phyloP scores from a whole-genome alignment of 2,797 vertebrate genomes.

The Gambusia yucatana region DNA sequence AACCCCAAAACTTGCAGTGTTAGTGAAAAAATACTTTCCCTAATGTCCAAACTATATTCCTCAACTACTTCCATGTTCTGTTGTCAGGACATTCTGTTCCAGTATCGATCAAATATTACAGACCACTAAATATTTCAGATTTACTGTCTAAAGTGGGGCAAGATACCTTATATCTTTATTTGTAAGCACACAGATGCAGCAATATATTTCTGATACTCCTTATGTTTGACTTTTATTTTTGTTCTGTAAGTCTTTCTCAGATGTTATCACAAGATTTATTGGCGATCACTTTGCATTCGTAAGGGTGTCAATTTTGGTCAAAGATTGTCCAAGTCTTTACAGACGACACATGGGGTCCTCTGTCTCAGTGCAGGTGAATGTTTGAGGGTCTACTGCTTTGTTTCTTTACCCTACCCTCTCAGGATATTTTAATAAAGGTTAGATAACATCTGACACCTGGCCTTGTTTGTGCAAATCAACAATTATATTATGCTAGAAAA shows the following conservation, averaged over 20 bases:
- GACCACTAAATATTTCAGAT: background rate
- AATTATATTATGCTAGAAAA: too few relatives aligned
- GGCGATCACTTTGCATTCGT: background rate
- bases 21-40: slow-evolving; percentile 13
- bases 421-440: too few relatives aligned
- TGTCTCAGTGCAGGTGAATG: too few relatives aligned
- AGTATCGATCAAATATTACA: slow-evolving; percentile 8
- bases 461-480: too few relatives aligned
- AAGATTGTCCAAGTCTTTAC: too few relatives aligned
- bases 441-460: too few relatives aligned
- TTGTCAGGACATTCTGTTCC: slow-evolving; percentile 15
- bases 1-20: slow-evolving; percentile 24
- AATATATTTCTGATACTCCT: background rate
- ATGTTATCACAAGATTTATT: background rate
- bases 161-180: background rate
- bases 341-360: too few relatives aligned
- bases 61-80: slow-evolving; percentile 6
- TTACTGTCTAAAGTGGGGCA: background rate
- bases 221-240: background rate
- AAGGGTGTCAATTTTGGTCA: too few relatives aligned
- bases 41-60: slow-evolving; percentile 34
- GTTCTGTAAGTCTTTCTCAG: background rate
- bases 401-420: too few relatives aligned
- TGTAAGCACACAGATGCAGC: background rate
- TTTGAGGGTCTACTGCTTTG: too few relatives aligned